A percentile compares a stretch with the other conserved stretches of the same genome.
Evolutionary conservation across 2,888 invertebrate species (phyloP).

Genomic region (Amiota communis): DNA sequence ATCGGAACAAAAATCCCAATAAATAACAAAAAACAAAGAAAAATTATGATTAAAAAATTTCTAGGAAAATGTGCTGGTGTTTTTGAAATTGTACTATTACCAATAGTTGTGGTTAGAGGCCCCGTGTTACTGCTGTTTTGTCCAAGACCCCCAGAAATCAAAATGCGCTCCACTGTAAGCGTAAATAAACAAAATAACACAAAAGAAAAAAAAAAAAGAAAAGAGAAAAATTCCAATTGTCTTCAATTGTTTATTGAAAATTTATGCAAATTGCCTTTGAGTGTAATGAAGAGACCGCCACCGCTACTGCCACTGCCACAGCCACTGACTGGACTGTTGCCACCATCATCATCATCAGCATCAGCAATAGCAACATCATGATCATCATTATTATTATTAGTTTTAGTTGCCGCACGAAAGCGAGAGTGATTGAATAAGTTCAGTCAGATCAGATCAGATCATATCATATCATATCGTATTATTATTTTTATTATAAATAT

Average conservation of each 20-base stretch:
- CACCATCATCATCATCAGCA: neutral
- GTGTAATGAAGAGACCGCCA: neutral
- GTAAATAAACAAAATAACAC: neutral
- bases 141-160: neutral
- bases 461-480: no score
- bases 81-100: neutral
- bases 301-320: neutral
- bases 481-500: no score
- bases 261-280: constrained; percentile 48
- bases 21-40: neutral
- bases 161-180: neutral
- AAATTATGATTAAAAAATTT: neutral
- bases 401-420: no score
- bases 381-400: no score
- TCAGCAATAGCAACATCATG: neutral
- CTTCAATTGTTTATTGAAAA: constrained; percentile 52
- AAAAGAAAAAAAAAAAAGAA: neutral
- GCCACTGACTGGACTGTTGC: no score
- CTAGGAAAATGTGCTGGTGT: neutral
- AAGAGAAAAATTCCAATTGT: neutral
- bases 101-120: no score
- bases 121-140: no score
- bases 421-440: no score
- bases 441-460: no score
- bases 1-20: neutral